Conservation (phyloP, 2,797 vertebrate species). For the Peromyscus attwateri region DNA sequence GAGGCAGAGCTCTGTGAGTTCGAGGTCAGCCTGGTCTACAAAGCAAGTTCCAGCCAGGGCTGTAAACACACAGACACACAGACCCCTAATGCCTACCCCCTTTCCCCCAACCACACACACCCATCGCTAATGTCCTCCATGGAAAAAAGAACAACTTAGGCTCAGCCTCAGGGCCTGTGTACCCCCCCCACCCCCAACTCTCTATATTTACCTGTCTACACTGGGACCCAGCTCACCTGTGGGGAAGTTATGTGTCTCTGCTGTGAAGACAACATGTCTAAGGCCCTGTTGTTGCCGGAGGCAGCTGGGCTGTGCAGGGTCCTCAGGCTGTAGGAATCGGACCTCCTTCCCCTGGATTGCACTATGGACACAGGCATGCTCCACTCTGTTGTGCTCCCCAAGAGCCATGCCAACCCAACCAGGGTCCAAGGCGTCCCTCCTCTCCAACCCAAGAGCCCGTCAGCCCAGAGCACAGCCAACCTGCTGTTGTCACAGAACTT, state of each 20-base stretch:
- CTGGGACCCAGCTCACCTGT: slow-evolving; percentile 89
- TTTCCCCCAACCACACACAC: no score
- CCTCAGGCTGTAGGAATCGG: slow-evolving; percentile 89
- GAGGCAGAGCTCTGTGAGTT: neutral
- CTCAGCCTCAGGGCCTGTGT: neutral
- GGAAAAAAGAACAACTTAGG: neutral
- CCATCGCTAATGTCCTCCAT: neutral
- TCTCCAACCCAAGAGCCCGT: neutral
- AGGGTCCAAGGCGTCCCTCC: neutral
- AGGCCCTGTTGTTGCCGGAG: slow-evolving; percentile 88
- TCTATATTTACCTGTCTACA: slow-evolving; percentile 83
- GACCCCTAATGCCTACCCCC: neutral
- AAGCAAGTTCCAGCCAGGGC: neutral
- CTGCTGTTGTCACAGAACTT: slow-evolving; percentile 99
- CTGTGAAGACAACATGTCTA: slow-evolving; percentile 95
- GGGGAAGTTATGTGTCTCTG: slow-evolving; percentile 98
- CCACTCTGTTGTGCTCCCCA: neutral
- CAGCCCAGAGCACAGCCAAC: slow-evolving; percentile 82
- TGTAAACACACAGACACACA: neutral
- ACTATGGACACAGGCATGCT: slow-evolving; percentile 82
- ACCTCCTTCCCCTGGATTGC: slow-evolving; percentile 92
- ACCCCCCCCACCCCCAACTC: no score
- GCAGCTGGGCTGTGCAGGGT: slow-evolving; percentile 89
- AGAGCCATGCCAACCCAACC: neutral
- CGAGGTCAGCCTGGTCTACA: neutral